Base-by-base conservation (phyloP, 2,797 vertebrate genomes). In the Gymnothorax javanicus region DNA sequence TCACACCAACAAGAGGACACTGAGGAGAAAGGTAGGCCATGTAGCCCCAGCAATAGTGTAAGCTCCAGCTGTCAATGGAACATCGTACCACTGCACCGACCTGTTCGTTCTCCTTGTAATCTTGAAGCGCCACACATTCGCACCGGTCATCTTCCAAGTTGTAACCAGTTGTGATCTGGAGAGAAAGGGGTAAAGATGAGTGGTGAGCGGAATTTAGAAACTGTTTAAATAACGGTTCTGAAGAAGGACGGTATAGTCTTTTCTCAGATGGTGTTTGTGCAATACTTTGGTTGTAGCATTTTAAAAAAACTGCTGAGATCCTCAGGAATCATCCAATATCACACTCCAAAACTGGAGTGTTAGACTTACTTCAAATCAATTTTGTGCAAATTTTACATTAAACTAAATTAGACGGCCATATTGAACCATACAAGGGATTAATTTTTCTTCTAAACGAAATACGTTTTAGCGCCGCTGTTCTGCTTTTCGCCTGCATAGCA, bases 101-200 rank as follows among this genome's bases (percentile, higher is more conserved):
- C 98, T 99, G 98, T 88, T 99, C 97, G 0, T 96, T 97, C 86
- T 96, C 92, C 91, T 96, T 97, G 92, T 98, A 99, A 91, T 99
- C 98, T 87, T 96, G 96, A 88, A 99, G 95, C 0, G 98, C 98
- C 50, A 99, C 98, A 75, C 98, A 99, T 90, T 99, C 99, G 58
- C 99, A 99, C 20, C 98, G 96, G 93, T 99, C 98, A 50, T 99
- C 99, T 92, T 99, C 98, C 91, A 99, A 94, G 93, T 99, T 99
- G 93, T 99, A 99, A 79, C 99, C 99, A 0, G 99, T 99, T 15
- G 99, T 99, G 91, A 99, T 99, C 99, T 99, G 93, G 62, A 43
- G 13, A 2, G 27, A 13, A 17, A 84, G 33, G 33, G 33, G 33
- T 43, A 43, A 43, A 43, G 33, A 43, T 43, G 33, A 43, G 56